Conservation (phyloP, 2,888 invertebrate genomes). For the Hemistola chrysoprasaria region DNA sequence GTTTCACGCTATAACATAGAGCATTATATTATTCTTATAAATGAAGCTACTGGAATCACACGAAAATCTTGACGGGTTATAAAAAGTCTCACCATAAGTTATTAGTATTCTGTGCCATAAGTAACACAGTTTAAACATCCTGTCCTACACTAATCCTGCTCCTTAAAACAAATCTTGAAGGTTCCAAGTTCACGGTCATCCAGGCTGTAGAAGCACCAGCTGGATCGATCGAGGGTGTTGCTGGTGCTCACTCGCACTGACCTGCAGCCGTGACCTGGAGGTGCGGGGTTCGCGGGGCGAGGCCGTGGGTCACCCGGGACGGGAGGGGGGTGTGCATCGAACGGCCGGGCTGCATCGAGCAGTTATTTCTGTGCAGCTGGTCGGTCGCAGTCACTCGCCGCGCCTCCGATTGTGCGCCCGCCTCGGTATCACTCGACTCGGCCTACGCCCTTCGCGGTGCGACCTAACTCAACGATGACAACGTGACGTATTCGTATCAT, state of each 20-base stretch:
- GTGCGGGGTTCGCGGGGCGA: slow-evolving; percentile 31
- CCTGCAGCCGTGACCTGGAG: slow-evolving; percentile 75
- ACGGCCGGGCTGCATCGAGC: slow-evolving; percentile 76
- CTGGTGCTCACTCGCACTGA: slow-evolving; percentile 53
- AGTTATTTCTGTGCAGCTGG: slow-evolving; percentile 79
- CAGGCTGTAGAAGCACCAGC: slow-evolving; percentile 66
- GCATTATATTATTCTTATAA: too few species aligned
- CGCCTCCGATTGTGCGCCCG: slow-evolving; percentile 70
- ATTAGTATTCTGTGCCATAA: too few species aligned
- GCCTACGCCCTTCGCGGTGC: slow-evolving; percentile 46
- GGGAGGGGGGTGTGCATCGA: slow-evolving; percentile 62
- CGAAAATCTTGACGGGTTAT: too few species aligned
- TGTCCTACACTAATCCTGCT: slow-evolving; percentile 9
- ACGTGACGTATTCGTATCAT: slow-evolving; percentile 13
- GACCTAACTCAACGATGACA: slow-evolving; percentile 5
- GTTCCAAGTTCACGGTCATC: slow-evolving; percentile 50
- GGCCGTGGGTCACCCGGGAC: slow-evolving; percentile 26
- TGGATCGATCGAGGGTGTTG: slow-evolving; percentile 71
- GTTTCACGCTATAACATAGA: too few species aligned
- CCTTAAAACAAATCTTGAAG: slow-evolving; percentile 23
- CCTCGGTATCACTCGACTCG: slow-evolving; percentile 43
- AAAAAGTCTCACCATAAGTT: too few species aligned
- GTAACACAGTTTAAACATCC: neutral
- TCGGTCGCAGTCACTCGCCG: slow-evolving; percentile 65
- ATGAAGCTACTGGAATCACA: too few species aligned